These are phyloP conservation scores for Philypnodon macrostomus DNA, from an alignment of 2,797 vertebrate species.

Conservation along the genomic window DNA sequence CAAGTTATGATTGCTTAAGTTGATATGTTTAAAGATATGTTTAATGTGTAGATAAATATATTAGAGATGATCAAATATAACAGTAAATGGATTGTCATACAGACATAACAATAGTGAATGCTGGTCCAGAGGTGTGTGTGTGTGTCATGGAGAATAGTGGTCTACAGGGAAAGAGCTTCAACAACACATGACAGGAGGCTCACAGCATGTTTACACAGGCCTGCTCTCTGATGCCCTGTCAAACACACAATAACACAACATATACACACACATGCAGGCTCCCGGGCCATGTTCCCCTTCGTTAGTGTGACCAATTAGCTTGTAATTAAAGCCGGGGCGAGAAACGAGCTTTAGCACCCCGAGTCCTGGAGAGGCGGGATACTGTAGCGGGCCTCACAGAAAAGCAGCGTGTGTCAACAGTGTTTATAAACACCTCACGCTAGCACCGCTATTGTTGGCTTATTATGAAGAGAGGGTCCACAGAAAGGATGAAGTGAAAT, in stretches of 20 bases:
- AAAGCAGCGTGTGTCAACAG: conserved; percentile 1
- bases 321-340: conserved; percentile 52
- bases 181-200: conserved; percentile 42
- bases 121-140: not conserved
- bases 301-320: conserved; percentile 49
- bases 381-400: conserved; percentile 7
- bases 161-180: conserved; percentile 25
- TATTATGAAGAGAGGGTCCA: conserved; percentile 33
- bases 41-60: too few relatives aligned
- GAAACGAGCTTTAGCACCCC: conserved; percentile 41
- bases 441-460: conserved; percentile 20
- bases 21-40: too few relatives aligned
- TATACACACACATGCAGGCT: conserved; percentile 3
- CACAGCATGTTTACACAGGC: conserved; percentile 45
- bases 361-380: conserved; percentile 21
- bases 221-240: conserved; percentile 37
- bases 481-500: conserved; percentile 23
- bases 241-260: conserved; percentile 19
- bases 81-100: too few relatives aligned
- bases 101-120: too few relatives aligned
- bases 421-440: conserved; percentile 10
- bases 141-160: conserved; percentile 4
- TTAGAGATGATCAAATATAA: too few relatives aligned
- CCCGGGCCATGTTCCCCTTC: conserved; percentile 18
- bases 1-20: too few relatives aligned